Evolutionary conservation across 2,797 vertebrate species (phyloP), one percentile per base, ranked within the genome.

Genomic region (Halcyon smyrnensis): DNA sequence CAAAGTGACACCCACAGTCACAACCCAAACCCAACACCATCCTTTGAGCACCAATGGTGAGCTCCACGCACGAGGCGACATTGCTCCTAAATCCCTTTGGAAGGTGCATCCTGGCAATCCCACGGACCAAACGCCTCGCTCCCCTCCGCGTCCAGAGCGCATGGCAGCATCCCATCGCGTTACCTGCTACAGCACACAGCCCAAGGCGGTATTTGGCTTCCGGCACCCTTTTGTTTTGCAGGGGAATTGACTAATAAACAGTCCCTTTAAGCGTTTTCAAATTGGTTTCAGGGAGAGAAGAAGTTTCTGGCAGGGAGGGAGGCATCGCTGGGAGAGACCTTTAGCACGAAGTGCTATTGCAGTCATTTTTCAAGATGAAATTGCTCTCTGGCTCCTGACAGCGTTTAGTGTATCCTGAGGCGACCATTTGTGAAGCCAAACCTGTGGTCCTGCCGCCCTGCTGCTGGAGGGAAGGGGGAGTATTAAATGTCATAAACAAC

Each of bases 281-380:
- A 90, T 81, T 84, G 83, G 84, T 94, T 92, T 91, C 43, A 50
- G 84, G 91, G 69, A 81, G 65, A 81, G 69, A 60, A 89, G 92
- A 32, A 27, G 93, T 93, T 96, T 92, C 94, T 84, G 85, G 89
- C 0, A 0, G 62, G 69, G 76, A 84, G 19, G 57, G 65, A 62
- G 77, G 85, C 54, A 63, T 73, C 5, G 5, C 57, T 64, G 83
- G 62, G 73, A 91, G 79, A 96, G 82, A 86, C 89, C 87, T 96
- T 90, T 94, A 88, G 68, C 94, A 81, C 34, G 39, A 41, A 78
- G 62, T 2, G 37, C 95, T 94, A 95, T 91, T 92, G 94, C 84
- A 84, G 94, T 90, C 75, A 94, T 97, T 96, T 97, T 96, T 96
- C 96, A 97, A 93, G 87, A 65, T 2, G 16, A 96, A 96, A 97